Percentiles rank a stretch among this genome's conserved stretches.
phyloP scores from a whole-genome alignment of 1,140 invertebrate genomes.

The Phthorimaea operculella region DNA sequence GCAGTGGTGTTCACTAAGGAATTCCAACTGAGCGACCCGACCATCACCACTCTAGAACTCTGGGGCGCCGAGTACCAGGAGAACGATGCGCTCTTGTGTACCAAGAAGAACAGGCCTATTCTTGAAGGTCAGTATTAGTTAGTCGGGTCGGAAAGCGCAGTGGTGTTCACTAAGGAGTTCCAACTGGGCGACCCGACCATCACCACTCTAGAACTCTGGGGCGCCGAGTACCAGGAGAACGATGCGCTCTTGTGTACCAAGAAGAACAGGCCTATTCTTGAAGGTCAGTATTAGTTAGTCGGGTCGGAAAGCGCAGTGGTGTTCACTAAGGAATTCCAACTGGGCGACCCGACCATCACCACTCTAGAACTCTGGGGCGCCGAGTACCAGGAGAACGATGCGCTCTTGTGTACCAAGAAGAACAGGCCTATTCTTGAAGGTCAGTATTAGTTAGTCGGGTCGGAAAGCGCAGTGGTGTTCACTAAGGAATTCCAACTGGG shows the following conservation, averaged over 20 bases:
- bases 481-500: slow-evolving; percentile 90
- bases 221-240: slow-evolving; percentile 98
- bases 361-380: slow-evolving; percentile 97
- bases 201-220: slow-evolving; percentile 94
- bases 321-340: slow-evolving; percentile 85
- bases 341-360: slow-evolving; percentile 95
- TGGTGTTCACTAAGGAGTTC: slow-evolving; percentile 90
- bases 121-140: slow-evolving; percentile 75
- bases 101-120: slow-evolving; percentile 71
- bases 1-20: slow-evolving; percentile 89
- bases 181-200: slow-evolving; percentile 95
- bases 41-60: slow-evolving; percentile 90
- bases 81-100: slow-evolving; percentile 89
- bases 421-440: slow-evolving; percentile 73
- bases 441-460: slow-evolving; percentile 83
- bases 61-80: slow-evolving; percentile 99
- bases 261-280: slow-evolving; percentile 73
- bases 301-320: slow-evolving; percentile 95
- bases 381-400: slow-evolving; percentile 98
- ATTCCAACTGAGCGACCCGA: slow-evolving; percentile 95
- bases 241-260: slow-evolving; percentile 85
- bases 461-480: slow-evolving; percentile 91
- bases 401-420: slow-evolving; percentile 79
- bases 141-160: slow-evolving; percentile 91
- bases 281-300: slow-evolving; percentile 76